phyloP scores from a whole-genome alignment of 1,140 invertebrate species.

The Vollenhovia emeryi region DNA sequence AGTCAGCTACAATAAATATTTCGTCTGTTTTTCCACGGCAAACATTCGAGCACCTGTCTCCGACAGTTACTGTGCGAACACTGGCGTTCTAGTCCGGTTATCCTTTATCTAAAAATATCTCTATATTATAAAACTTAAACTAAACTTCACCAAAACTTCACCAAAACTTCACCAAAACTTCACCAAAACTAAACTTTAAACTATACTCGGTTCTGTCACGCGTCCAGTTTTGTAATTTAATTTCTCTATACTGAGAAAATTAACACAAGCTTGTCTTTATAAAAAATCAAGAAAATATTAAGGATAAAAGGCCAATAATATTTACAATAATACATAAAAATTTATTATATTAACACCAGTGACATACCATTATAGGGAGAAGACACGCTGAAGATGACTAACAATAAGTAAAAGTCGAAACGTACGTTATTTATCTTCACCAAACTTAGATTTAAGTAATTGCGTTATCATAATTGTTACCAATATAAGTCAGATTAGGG shows the following conservation, averaged over 20 bases:
- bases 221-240: neutral
- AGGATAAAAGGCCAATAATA: too few species aligned
- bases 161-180: neutral
- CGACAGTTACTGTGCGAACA: neutral
- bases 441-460: too few species aligned
- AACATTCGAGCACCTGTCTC: conserved; percentile 29
- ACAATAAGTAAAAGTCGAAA: too few species aligned
- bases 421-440: too few species aligned
- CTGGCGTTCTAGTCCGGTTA: neutral
- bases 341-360: too few species aligned
- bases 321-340: too few species aligned
- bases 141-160: neutral
- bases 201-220: neutral
- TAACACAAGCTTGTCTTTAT: too few species aligned
- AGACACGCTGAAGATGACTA: too few species aligned
- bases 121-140: neutral
- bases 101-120: conserved; percentile 26
- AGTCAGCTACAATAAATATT: conserved; percentile 26
- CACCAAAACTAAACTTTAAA: neutral
- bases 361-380: too few species aligned
- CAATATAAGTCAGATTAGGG: too few species aligned
- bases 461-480: too few species aligned
- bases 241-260: neutral
- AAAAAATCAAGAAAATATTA: too few species aligned
- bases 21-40: conserved; percentile 9